Evolutionary conservation across 1,140 invertebrate species (phyloP).

Genomic region (Acromyrmex heyeri): DNA sequence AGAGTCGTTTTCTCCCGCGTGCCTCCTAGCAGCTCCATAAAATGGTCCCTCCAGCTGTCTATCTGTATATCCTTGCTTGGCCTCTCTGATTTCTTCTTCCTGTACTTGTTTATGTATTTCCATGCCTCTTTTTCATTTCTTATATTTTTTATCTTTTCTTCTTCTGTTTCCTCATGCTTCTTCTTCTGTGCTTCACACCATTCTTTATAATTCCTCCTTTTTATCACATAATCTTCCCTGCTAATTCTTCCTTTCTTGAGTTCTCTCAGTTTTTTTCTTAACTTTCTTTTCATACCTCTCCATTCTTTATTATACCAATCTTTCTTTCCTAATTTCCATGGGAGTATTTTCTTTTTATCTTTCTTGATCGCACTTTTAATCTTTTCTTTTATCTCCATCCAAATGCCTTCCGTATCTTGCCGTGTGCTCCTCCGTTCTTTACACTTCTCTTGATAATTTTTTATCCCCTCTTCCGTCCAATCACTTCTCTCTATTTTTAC

Average conservation of each 20-base stretch:
- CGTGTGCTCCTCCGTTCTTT: neutral
- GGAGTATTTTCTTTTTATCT: neutral
- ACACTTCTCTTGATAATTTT: neutral
- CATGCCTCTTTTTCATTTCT: neutral
- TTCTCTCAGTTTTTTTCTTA: constrained; percentile 11
- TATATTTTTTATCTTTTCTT: neutral
- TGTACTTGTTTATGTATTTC: neutral
- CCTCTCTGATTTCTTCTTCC: neutral
- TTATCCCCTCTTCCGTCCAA: neutral
- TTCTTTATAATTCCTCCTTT: constrained; percentile 26
- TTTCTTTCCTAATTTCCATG: neutral
- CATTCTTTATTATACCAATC: constrained; percentile 15
- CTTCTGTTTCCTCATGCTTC: no score
- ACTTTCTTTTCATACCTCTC: neutral
- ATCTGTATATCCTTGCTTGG: neutral
- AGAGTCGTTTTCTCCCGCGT: neutral
- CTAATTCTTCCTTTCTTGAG: neutral
- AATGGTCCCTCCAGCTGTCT: neutral
- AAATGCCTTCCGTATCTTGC: neutral
- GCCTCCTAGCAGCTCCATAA: neutral
- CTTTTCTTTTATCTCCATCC: constrained; percentile 11
- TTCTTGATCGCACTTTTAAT: no score
- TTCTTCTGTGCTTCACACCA: neutral
- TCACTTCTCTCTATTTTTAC: neutral
- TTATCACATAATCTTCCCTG: neutral